Evolutionary conservation across 2,888 invertebrate species (phyloP), one percentile per base, ranked within the genome.

Genomic region (Sericinus montela): DNA sequence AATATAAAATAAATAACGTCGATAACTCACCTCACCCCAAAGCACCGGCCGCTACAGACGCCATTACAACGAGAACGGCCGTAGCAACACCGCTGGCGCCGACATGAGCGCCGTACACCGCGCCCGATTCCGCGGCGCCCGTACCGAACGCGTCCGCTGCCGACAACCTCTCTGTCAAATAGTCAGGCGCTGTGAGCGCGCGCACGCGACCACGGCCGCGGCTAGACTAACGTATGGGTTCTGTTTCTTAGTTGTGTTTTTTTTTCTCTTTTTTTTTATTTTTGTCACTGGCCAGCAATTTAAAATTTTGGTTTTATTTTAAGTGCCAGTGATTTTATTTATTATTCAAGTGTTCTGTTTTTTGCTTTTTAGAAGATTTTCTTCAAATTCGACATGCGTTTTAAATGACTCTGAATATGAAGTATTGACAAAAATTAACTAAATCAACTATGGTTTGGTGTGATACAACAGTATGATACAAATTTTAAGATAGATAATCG

Each of bases 1-100:
- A n/a, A n/a, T n/a, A n/a, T n/a, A n/a, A n/a, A 25, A 25, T 25
- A 32, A 0, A 32, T 6, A 64, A 63, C 48, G 3, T 30, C 34
- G 25, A 16, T 8, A 14, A 91, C 93, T 75, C 62, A 94, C 94
- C 94, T 94, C 93, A 94, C 94, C 94, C 94, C 69, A 94, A 90
- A 60, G 92, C 91, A 63, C 94, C 93, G 49, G 93, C 92, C 0
- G 92, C 91, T 40, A 93, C 58, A 0, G 93, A 92, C n/a, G 93
- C 92, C 35, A 92, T 63, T 28, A 93, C 79, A 1, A 92, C 93
- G 19, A 93, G 76, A 9, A 93, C 54, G 0, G 91, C 92, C 1
- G 93, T 93, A 51, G 92, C 86, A 10, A 93, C 86, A 42, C 93
- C 91, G 56, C 92, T 91, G n/a, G 91, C 90, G 5, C 90, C 88